phyloP scores from a whole-genome alignment of 2,113 vertebrate genomes.

The Corynorhinus townsendii region DNA sequence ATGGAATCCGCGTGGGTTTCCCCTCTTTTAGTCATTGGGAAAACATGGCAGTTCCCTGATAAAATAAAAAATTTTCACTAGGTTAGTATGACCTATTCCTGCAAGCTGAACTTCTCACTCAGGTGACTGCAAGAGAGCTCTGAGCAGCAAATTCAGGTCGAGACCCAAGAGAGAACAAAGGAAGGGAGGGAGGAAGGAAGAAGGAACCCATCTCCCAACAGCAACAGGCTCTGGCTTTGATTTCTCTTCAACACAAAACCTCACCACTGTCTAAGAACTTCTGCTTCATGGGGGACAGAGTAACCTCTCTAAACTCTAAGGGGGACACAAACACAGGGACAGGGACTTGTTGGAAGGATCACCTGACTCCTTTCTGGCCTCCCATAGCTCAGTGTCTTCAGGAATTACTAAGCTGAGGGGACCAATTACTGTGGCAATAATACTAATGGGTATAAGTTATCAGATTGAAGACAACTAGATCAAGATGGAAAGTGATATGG shows the following conservation, averaged over 20 bases:
- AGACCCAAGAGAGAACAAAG: too few species aligned
- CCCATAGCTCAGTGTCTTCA: background rate
- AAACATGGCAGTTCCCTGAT: background rate
- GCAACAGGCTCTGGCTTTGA: background rate
- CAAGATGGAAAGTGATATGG: background rate
- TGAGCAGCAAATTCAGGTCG: background rate
- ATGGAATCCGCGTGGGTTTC: background rate
- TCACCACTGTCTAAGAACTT: background rate
- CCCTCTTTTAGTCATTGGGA: background rate
- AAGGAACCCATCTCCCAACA: background rate
- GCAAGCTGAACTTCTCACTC: background rate
- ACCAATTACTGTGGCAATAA: background rate
- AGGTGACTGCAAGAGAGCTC: background rate
- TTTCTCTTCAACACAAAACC: background rate
- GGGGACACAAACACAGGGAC: background rate
- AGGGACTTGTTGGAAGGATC: background rate
- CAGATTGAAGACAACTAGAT: background rate
- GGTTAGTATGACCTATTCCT: background rate
- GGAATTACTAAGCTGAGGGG: background rate
- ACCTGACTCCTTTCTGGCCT: background rate
- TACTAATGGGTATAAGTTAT: background rate
- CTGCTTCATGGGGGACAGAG: background rate
- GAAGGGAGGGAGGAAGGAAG: background rate
- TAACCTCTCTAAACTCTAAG: background rate
- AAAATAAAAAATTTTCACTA: background rate